Base-by-base conservation (phyloP, 2,888 invertebrate species). In the Chironomus riparius region DNA sequence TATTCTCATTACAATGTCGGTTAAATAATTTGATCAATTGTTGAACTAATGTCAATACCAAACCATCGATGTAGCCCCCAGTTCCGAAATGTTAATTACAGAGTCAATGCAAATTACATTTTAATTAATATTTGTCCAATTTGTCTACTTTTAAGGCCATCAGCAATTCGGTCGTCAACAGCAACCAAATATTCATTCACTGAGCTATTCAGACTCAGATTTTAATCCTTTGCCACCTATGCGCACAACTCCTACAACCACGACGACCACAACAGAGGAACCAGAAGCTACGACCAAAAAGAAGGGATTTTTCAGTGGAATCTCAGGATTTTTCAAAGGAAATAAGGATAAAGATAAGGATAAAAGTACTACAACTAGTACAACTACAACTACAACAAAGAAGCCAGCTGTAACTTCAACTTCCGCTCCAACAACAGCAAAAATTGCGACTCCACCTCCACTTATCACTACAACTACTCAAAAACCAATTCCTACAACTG, bases 261-360 rank as follows among this genome's bases (percentile, higher is more conserved):
- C 70, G 2, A 62, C 74, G 12, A 68, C 75, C 12, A 75, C 75
- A 15, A 75, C 76, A n/a, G 69, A 50, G 47, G 68, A 47, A 4
- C 74, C 74, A 12, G 76, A 76, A 38, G 15, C 69, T 4, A 76
- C 76, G 12, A 76, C 76, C 5, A 76, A 76, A 21, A 76, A 76
- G 24, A 69, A 76, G 24, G 76, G 47, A 50, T 76, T 76, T 68
- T 76, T 76, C 15, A 76, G 76, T 56, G 68, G 69, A 12, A 28
- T 76, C 10, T 22, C 76, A 1, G 38, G 38, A 7, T 56, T 68
- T 21, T 69, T 69, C 18, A 69, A 69, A 56, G 68, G 50, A 13
- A 38, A 38, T 38, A 38, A 38, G 38, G 38, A 38, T 10, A 38
- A 38, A 10, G 38, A 38, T 10, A 38, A 38, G 38, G 38, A 38